A percentile compares a stretch with the other conserved stretches of the same genome.
Conservation (phyloP, 2,888 invertebrate genomes). For the Chalcis sispes region DNA sequence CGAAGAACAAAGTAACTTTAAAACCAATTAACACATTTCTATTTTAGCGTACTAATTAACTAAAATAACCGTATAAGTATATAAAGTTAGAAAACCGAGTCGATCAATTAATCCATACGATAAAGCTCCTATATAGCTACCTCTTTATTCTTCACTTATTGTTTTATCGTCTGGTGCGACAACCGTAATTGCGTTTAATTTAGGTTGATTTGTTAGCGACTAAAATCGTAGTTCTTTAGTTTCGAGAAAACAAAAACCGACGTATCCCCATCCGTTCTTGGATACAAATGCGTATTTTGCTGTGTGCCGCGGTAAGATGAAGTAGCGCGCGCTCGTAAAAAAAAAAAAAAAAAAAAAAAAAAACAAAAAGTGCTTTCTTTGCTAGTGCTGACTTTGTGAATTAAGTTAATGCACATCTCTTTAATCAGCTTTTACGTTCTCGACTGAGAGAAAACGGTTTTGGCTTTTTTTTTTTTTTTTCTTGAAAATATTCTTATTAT, state of each 20-base stretch:
- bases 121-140: constrained; percentile 1
- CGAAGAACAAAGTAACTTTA: too few species aligned
- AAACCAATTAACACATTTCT: too few species aligned
- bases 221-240: constrained; percentile 61
- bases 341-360: too few species aligned
- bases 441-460: neutral
- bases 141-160: neutral
- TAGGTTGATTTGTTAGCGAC: constrained; percentile 68
- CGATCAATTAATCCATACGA: constrained; percentile 13
- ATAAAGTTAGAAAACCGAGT: constrained; percentile 11
- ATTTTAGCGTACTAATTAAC: too few species aligned
- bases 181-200: constrained; percentile 70
- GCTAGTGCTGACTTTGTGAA: neutral
- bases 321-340: too few species aligned
- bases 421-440: constrained; percentile 7
- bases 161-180: neutral
- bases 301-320: too few species aligned
- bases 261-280: neutral
- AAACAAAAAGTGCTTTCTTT: constrained; percentile 2
- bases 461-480: neutral
- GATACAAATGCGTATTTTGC: constrained; percentile 1
- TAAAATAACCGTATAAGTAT: too few species aligned
- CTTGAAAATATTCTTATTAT: constrained; percentile 10
- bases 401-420: constrained; percentile 15
- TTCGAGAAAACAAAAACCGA: constrained; percentile 17